Percentiles rank a stretch among this genome's conserved stretches.
Evolutionary conservation across 2,113 vertebrate genomes (phyloP).

Genomic region (Bagarius yarrelli): DNA sequence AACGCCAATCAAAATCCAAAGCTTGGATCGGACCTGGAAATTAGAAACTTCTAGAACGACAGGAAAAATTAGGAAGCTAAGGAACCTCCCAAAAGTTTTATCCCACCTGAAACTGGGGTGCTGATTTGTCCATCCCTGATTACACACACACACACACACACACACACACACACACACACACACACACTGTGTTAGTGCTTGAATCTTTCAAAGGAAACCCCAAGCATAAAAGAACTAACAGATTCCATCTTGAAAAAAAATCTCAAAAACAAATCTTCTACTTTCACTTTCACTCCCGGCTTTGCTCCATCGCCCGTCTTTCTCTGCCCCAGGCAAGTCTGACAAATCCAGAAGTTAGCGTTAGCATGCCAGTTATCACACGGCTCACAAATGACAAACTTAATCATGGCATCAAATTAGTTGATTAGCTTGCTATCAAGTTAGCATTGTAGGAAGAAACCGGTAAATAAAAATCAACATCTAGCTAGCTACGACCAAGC

Average conservation of each 20-base stretch:
- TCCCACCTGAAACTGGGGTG: not conserved
- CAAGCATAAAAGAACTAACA: too few relatives aligned
- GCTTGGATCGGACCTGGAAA: too few relatives aligned
- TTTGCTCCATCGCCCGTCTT: too few relatives aligned
- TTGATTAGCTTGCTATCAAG: not conserved
- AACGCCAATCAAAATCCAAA: too few relatives aligned
- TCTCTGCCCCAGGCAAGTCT: too few relatives aligned
- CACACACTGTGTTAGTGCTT: not conserved
- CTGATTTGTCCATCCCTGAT: constrained; percentile 5
- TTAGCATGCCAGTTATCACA: too few relatives aligned
- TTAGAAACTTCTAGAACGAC: too few relatives aligned
- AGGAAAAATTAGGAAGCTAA: not conserved
- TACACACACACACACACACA: not conserved
- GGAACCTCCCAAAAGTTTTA: not conserved
- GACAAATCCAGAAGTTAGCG: too few relatives aligned
- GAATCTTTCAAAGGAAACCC: not conserved
- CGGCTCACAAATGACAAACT: not conserved
- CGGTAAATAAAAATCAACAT: not conserved
- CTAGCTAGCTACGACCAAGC: not conserved
- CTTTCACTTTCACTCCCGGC: too few relatives aligned
- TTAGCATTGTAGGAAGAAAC: not conserved
- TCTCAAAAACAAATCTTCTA: too few relatives aligned
- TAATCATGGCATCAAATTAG: not conserved
- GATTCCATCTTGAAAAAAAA: too few relatives aligned
- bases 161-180: not conserved